These are phyloP conservation scores for Oligia fasciuncula DNA, from an alignment of 2,888 invertebrate genomes.

Conservation along the genomic window DNA sequence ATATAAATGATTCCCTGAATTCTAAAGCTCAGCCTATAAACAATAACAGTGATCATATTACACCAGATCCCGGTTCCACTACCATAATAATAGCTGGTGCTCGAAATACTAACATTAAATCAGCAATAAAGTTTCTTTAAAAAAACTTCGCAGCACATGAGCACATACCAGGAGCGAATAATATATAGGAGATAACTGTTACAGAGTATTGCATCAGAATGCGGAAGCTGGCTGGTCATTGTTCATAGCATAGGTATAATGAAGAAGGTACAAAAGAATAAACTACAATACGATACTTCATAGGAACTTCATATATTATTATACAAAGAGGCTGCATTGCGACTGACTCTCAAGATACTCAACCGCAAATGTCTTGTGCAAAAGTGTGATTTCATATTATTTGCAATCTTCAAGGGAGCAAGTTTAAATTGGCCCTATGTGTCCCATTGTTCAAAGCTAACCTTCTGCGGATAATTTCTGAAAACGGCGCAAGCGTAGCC, in stretches of 20 bases:
- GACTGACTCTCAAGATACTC: neutral
- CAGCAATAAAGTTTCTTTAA: conserved; percentile 51
- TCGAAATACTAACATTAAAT: conserved; percentile 48
- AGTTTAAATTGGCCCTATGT: neutral
- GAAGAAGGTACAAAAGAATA: conserved; percentile 38
- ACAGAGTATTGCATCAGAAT: conserved; percentile 72
- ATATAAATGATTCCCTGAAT: conserved; percentile 6
- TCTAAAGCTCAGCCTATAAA: conserved; percentile 5
- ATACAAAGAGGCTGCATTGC: neutral
- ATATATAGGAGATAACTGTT: conserved; percentile 55
- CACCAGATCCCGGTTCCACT: conserved; percentile 26
- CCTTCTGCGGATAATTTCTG: conserved; percentile 49
- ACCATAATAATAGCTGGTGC: conserved; percentile 46
- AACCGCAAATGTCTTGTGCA: neutral
- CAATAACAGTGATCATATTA: conserved; percentile 41
- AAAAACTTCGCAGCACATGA: conserved; percentile 47
- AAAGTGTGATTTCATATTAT: neutral
- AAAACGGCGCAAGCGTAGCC: conserved; percentile 32
- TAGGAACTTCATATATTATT: too few species aligned
- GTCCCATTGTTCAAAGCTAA: conserved; percentile 23
- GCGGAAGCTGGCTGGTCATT: conserved; percentile 77
- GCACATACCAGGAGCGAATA: conserved; percentile 57
- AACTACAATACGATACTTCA: neutral
- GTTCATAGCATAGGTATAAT: conserved; percentile 56
- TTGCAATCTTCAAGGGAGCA: neutral